A percentile compares a stretch with the other conserved stretches of the same genome.
phyloP scores from a whole-genome alignment of 2,888 invertebrate species.

The Mythimna pallens region DNA sequence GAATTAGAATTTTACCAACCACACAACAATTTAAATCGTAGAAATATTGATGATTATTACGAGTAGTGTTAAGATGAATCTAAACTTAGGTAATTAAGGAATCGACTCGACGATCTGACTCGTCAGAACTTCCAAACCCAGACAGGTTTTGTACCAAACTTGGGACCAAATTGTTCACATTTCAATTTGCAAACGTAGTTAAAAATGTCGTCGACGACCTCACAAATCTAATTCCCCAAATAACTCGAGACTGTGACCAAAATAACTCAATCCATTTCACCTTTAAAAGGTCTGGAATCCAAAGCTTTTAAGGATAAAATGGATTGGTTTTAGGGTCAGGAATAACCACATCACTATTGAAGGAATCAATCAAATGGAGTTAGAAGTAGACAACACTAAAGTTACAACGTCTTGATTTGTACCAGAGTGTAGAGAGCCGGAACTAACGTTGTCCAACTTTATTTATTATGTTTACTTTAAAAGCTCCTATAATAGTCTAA shows the following conservation, averaged over 20 bases:
- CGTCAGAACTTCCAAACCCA: background rate
- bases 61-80: too few relatives aligned
- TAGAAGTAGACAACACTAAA: conserved; percentile 37
- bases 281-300: background rate
- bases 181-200: background rate
- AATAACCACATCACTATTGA: conserved; percentile 16
- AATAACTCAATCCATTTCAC: conserved; percentile 11
- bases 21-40: background rate
- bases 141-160: background rate
- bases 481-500: background rate
- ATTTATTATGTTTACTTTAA: conserved; percentile 14
- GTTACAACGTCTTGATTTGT: conserved; percentile 33
- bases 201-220: background rate
- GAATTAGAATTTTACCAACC: too few relatives aligned
- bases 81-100: too few relatives aligned
- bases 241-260: background rate
- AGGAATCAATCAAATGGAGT: conserved; percentile 24
- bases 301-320: background rate
- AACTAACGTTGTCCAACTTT: conserved; percentile 47
- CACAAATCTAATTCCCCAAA: conserved; percentile 4
- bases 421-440: conserved; percentile 37
- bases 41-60: background rate
- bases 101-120: too few relatives aligned
- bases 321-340: background rate
- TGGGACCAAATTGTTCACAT: background rate